Evolutionary conservation across 2,888 invertebrate genomes (phyloP).

Genomic region (Torymus texanus): DNA sequence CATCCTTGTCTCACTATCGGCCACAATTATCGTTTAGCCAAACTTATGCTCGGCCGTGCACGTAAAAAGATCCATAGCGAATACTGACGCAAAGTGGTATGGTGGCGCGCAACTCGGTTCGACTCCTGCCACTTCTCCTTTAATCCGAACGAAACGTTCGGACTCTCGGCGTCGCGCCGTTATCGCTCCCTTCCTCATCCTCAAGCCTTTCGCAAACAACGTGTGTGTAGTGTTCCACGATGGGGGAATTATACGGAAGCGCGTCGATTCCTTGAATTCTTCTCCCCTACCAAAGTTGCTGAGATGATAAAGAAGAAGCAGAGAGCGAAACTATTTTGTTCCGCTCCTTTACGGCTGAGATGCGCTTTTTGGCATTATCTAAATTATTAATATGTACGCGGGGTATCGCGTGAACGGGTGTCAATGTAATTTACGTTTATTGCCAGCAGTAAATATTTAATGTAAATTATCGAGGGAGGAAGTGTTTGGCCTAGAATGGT

Average conservation of each 20-base stretch:
- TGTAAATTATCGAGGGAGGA: too few relatives aligned
- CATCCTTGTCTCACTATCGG: too few relatives aligned
- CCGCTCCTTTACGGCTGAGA: too few relatives aligned
- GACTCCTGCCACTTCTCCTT: background rate
- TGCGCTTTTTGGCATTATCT: too few relatives aligned
- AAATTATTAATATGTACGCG: too few relatives aligned
- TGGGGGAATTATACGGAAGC: constrained; percentile 41
- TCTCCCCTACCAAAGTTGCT: constrained; percentile 13
- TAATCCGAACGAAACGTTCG: constrained; percentile 16
- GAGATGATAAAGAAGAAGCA: constrained; percentile 4
- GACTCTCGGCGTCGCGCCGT: background rate
- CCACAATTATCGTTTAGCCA: too few relatives aligned
- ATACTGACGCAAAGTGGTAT: background rate
- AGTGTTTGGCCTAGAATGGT: too few relatives aligned
- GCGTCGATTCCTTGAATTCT: background rate
- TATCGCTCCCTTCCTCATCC: constrained; percentile 20
- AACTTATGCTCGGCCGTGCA: too few relatives aligned
- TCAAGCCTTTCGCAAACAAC: constrained; percentile 37
- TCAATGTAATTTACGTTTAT: too few relatives aligned
- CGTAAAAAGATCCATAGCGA: background rate
- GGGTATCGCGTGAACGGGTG: too few relatives aligned
- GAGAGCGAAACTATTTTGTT: background rate
- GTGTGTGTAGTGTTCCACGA: constrained; percentile 30
- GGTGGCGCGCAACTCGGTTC: too few relatives aligned
- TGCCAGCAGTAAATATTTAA: too few relatives aligned